A percentile compares a stretch with the other conserved stretches of the same genome.
phyloP scores from a whole-genome alignment of 2,113 vertebrate genomes.

The Corythornis madagascariensis region DNA sequence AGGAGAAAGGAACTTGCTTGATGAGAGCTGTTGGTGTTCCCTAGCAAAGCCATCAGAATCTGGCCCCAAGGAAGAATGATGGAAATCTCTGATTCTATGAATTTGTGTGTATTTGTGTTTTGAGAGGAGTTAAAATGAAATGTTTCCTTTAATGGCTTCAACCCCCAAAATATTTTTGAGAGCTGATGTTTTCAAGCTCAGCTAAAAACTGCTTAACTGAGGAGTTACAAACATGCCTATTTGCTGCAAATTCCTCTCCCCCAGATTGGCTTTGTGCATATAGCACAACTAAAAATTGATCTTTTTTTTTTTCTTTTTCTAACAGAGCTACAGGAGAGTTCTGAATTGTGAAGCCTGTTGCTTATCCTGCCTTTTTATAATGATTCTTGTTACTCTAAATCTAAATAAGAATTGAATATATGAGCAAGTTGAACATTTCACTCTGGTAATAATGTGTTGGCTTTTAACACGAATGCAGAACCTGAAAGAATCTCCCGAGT shows the following conservation, averaged over 20 bases:
- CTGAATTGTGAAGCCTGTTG: neutral
- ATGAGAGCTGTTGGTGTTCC: neutral
- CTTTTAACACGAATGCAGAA: neutral
- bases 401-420: neutral
- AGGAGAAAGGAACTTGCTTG: neutral
- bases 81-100: too few relatives aligned
- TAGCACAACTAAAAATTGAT: neutral
- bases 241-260: neutral
- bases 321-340: neutral
- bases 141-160: neutral
- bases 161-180: neutral
- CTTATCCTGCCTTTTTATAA: neutral
- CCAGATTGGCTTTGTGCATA: fast-evolving
- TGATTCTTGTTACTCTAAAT: neutral
- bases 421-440: neutral
- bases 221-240: neutral
- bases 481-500: neutral
- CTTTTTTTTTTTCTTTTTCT: neutral
- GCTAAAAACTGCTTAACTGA: neutral
- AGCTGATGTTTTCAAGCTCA: neutral
- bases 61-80: neutral
- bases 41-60: neutral
- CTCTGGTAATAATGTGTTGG: neutral
- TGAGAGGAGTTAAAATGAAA: neutral
- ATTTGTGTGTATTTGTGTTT: neutral